Evolutionary conservation across 2,888 invertebrate genomes (phyloP).

Genomic region (Melitaea athalia): DNA sequence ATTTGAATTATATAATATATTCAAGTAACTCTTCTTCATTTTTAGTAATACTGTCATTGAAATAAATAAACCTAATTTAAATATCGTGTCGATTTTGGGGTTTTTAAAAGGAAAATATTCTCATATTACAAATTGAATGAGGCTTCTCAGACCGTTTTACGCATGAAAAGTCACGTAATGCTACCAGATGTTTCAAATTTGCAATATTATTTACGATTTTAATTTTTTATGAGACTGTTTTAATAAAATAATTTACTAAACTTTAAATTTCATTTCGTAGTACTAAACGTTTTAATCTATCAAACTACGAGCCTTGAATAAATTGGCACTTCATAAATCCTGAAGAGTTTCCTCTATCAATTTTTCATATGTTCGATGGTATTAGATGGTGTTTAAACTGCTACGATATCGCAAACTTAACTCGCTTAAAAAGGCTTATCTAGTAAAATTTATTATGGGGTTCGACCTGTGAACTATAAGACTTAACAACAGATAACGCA

Average conservation of each 20-base stretch:
- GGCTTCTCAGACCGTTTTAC: conserved; percentile 7
- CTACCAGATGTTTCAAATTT: conserved; percentile 16
- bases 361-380: background rate
- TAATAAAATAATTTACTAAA: background rate
- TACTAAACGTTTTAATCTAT: background rate
- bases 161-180: conserved; percentile 8
- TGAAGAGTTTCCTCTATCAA: background rate
- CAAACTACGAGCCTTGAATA: background rate
- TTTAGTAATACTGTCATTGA: background rate
- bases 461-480: conserved; percentile 30
- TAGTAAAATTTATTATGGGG: conserved; percentile 44
- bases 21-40: background rate
- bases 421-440: conserved; percentile 46
- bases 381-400: conserved; percentile 11
- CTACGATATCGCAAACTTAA: conserved; percentile 35
- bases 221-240: background rate
- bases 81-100: background rate
- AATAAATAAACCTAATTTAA: background rate
- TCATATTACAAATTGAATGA: conserved; percentile 2
- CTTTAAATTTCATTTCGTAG: background rate
- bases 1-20: background rate
- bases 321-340: conserved; percentile 3
- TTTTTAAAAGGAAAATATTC: background rate
- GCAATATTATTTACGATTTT: background rate
- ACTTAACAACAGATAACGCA: conserved; percentile 15